Base-by-base conservation (phyloP, 2,797 vertebrate species). In the Clarias platycephalus region DNA sequence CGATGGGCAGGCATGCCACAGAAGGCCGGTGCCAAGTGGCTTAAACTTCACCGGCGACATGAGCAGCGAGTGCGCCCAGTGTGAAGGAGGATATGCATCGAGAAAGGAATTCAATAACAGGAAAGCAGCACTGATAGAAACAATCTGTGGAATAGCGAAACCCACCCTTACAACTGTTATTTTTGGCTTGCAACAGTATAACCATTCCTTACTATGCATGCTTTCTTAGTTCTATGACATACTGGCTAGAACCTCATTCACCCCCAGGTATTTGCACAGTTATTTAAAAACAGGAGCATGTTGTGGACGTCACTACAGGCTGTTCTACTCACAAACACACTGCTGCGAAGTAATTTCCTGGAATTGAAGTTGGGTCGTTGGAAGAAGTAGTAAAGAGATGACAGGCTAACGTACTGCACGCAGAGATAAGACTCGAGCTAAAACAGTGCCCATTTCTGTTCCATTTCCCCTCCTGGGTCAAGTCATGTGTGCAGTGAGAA, bases 101-200 rank as follows among this genome's bases (percentile, higher is more conserved):
- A 93, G 90, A 91, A 89, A 94, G 92, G 94, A 95, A 95, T 95
- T 95, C 94, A 95, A 95, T 93, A 95, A 95, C 94, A 96, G 94
- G 95, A 95, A 96, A 95, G 94, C 91, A 88, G 89, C 92, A 93
- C 91, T 94, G 93, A 94, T 93, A 94, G 91, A 94, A 96, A 95
- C 94, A 95, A 94, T 94, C 94, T 87, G 87, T 93, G 90, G 90
- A 95, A 94, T 93, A 93, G 90, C 90, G 81, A 92, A 94, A 93
- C 92, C 93, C 93, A 93, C 94, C 95, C 94, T 91, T 90, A 88
- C 89, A 85, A 88, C 12, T 93, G 93, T 94, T 94, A 91, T 92
- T 93, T 91, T 94, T 95, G 95, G 94, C 95, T 89, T 81, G 70
- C 87, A 75, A 53, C 49, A 53, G 49, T 53, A 72, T 87, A 80